Percentiles rank a stretch among this genome's conserved stretches.
Evolutionary conservation across 2,113 vertebrate genomes (phyloP).

Genomic region (Apodemus sylvaticus): DNA sequence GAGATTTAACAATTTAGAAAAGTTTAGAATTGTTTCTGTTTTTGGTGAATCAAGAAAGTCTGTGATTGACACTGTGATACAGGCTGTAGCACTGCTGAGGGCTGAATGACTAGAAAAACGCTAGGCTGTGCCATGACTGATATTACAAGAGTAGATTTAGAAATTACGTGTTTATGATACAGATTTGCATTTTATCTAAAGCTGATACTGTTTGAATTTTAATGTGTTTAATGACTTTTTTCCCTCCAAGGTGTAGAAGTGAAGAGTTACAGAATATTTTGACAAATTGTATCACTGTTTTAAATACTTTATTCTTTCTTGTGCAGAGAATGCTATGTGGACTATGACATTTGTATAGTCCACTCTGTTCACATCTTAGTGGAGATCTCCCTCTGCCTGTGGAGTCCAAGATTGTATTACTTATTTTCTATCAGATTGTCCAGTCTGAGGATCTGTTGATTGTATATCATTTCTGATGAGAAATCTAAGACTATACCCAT

Average conservation of each 20-base stretch:
- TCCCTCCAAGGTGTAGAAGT: not conserved
- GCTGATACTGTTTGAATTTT: slow-evolving; percentile 37
- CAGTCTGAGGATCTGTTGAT: not conserved
- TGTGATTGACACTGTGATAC: not conserved
- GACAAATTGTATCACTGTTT: not conserved
- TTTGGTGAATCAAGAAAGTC: not conserved
- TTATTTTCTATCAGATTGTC: not conserved
- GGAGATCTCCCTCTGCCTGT: not conserved
- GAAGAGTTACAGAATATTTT: not conserved
- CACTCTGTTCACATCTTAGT: not conserved
- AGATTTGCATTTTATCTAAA: slow-evolving; percentile 30
- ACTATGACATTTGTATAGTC: not conserved
- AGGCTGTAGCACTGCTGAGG: not conserved
- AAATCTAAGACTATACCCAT: not conserved
- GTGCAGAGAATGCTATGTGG: not conserved
- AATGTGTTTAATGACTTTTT: not conserved
- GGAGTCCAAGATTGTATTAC: not conserved
- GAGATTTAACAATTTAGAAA: not conserved
- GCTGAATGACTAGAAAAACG: not conserved
- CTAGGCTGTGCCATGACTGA: not conserved
- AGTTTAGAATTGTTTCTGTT: slow-evolving; percentile 21
- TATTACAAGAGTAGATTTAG: not conserved
- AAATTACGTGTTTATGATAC: not conserved
- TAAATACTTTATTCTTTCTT: not conserved
- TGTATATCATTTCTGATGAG: not conserved